Base-by-base conservation (phyloP, 2,113 vertebrate species). In the Syngnathus scovelli region DNA sequence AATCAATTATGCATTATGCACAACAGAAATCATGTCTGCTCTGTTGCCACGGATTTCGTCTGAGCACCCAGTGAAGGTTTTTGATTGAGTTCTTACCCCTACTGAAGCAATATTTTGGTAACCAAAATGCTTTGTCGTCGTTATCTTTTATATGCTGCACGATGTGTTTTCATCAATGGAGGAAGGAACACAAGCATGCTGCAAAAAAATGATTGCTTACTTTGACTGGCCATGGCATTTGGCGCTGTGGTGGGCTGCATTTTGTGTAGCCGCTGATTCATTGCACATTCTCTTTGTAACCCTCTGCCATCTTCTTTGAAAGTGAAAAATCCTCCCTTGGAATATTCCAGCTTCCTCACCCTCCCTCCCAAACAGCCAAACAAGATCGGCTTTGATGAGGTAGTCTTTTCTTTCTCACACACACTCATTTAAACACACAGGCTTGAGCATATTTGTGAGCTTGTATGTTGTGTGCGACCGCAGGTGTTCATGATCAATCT, bases 331-430 rank as follows among this genome's bases (percentile, higher is more conserved):
- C 89, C 92, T 1, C 91, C 93, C 0, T 44, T 88, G 49, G 90
- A 93, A 78, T 90, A 87, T 7, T 95, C 95, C 1, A 80, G 43
- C 1, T 89, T 91, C 74, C 65, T 95, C 43, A 85, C 92, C 0
- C 70, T 89, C 43, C 81, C 88, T 62, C 78, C 81, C 7, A 93
- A 92, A 78, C 82, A 73, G 0, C 82, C 89, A 0, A 91, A 93
- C 85, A 95, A 94, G 88, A 93, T 96, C 89, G 92, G 92, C 67
- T 93, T 95, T 21, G 93, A 95, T 18, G 95, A 95, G 93, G 95
- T 95, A 66, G 23, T 52, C 72, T 13, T 52, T 7, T 41, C 64
- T 19, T 27, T 27, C 39, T 44, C 60, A 36, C 44, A 38, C 44
- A 38, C 63, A 27, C 60, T 38, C 46, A 36, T 54, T 46, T 23